Conservation (phyloP, 92 coral and sea anemone species). For the Muricea muricata region DNA sequence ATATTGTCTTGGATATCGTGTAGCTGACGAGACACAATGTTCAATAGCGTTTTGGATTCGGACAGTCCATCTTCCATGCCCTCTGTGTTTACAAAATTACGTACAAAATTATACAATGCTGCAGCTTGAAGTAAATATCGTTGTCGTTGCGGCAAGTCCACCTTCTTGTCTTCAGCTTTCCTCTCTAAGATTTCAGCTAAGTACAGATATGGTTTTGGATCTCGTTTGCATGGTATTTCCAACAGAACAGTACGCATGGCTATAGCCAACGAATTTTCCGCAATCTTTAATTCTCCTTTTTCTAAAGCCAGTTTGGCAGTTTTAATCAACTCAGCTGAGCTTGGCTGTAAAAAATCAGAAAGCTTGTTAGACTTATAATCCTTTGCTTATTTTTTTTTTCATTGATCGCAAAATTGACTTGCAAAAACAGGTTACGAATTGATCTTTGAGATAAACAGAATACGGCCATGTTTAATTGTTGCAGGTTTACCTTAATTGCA, state of each 20-base stretch:
- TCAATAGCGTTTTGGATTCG: neutral
- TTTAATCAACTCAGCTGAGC: neutral
- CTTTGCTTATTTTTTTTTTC: neutral
- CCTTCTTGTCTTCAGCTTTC: neutral
- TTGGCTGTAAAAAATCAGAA: conserved; percentile 1
- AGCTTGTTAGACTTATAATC: too few species aligned
- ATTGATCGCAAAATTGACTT: neutral
- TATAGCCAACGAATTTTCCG: neutral
- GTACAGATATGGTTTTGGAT: conserved; percentile 3
- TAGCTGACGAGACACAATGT: neutral
- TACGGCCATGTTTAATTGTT: neutral
- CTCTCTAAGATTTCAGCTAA: conserved; percentile 21
- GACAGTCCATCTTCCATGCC: neutral
- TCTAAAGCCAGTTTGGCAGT: conserved; percentile 21
- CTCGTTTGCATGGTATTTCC: neutral
- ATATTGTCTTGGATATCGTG: conserved; percentile 8
- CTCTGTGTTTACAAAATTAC: neutral
- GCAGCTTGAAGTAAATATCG: conserved; percentile 20
- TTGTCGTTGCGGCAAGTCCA: neutral
- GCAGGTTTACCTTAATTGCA: neutral
- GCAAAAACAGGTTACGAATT: neutral
- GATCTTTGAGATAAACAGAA: neutral
- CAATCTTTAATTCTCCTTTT: conserved; percentile 18
- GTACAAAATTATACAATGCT: neutral
- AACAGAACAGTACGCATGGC: conserved; percentile 14